Percentiles rank a stretch among this genome's conserved stretches.
These are phyloP conservation scores for Acrocephalus kingi DNA, from an alignment of 2,113 vertebrate genomes.

Conservation along the genomic window DNA sequence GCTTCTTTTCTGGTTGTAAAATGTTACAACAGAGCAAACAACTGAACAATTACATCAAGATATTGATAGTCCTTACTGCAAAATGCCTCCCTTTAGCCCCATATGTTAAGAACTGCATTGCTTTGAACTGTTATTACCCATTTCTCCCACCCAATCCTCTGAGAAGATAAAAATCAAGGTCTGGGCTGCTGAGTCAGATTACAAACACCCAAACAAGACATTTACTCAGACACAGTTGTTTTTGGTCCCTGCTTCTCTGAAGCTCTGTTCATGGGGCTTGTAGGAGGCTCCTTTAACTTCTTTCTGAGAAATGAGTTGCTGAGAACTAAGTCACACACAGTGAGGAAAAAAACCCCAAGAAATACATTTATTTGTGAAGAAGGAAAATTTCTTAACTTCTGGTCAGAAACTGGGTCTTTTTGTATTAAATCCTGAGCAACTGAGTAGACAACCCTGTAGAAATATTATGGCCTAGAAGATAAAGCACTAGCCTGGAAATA, in stretches of 20 bases:
- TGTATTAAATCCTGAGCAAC: background rate
- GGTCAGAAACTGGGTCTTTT: background rate
- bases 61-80: background rate
- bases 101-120: background rate
- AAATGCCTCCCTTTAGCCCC: background rate
- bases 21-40: background rate
- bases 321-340: background rate
- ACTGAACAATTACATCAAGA: background rate
- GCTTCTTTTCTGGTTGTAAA: background rate
- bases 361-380: background rate
- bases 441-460: background rate
- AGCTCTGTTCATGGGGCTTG: background rate
- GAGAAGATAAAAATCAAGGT: slow-evolving; percentile 31
- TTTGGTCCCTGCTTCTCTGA: background rate
- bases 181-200: slow-evolving; percentile 34
- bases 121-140: slow-evolving; percentile 29
- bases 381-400: background rate
- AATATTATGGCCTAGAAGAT: background rate
- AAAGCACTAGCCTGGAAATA: background rate
- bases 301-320: background rate
- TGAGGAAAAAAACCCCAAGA: background rate
- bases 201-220: slow-evolving; percentile 9
- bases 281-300: background rate
- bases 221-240: background rate
- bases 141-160: background rate